Base-by-base conservation (phyloP, 2,113 vertebrate genomes). In the Rutilus rutilus region DNA sequence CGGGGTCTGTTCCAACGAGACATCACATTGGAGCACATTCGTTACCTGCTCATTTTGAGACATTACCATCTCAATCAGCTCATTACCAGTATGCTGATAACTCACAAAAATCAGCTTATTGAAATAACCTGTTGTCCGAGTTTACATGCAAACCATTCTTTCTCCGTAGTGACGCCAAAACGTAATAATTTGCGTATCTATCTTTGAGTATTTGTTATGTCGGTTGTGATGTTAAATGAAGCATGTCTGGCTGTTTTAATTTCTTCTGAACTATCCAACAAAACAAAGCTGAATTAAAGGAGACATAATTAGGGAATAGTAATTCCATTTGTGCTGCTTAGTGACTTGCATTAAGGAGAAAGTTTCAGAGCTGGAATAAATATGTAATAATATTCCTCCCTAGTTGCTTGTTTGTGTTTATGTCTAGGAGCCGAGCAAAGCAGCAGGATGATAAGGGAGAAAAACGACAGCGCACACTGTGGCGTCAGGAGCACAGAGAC, bases 401-500 rank as follows among this genome's bases (percentile, higher is more conserved):
- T 64, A 76, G 84, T 82, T 36, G 71, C 65, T 71, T 90, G 90
- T 91, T 92, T 93, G 91, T 92, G 89, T 92, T 87, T 87, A 78
- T 84, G 88, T 86, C 80, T 87, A 64, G 62, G 62, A 71, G 78
- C 82, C 33, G 80, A 84, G 75, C 69, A 45, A 36, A 87, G 85
- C 45, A 81, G 73, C 42, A 64, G 52, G 65, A 85, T 27, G 92
- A 93, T 93, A 92, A 92, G 90, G 85, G 89, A 93, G 93, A 92
- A 89, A 92, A 93, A 92, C 83, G 91, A 89, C 62, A 78, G 87
- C 69, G 45, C 75, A 62, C 87, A 21, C 86, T 83, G 87, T 88
- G 86, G 88, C 76, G 91, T 92, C 90, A 89, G 90, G 89, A 91
- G 89, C 90, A 90, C 93, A 92, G 92, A 91, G 92, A 90, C 87